These are phyloP conservation scores for Pteropus rufus DNA, from an alignment of 2,797 vertebrate genomes.

Conservation along the genomic window DNA sequence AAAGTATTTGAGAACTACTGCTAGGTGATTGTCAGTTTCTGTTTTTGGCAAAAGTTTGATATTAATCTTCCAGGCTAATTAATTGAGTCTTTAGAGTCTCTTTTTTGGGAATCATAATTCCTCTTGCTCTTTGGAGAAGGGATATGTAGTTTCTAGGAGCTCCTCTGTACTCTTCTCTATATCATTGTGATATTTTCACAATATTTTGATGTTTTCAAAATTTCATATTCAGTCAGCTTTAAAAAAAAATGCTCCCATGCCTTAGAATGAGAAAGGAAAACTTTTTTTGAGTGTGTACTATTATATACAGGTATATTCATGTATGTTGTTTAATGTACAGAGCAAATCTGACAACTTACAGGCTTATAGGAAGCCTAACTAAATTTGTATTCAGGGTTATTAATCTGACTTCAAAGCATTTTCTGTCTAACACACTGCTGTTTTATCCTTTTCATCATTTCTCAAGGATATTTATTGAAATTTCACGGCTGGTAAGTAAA, in stretches of 20 bases:
- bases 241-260: not conserved
- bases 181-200: not conserved
- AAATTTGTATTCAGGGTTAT: not conserved
- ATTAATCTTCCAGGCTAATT: not conserved
- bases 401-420: slow-evolving; percentile 11
- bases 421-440: not conserved
- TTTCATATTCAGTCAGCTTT: not conserved
- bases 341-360: not conserved
- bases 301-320: not conserved
- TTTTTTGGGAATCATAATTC: not conserved
- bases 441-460: not conserved
- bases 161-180: not conserved
- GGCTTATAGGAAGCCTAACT: not conserved
- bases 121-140: not conserved
- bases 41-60: not conserved
- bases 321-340: not conserved
- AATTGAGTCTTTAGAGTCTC: not conserved
- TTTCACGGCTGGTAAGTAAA: not conserved
- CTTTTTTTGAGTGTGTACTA: not conserved
- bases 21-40: not conserved
- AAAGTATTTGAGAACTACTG: not conserved
- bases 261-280: not conserved
- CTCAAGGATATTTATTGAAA: not conserved
- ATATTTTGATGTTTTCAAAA: not conserved
- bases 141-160: not conserved